Conservation (phyloP, 2,797 vertebrate species). For the Gymnothorax javanicus region DNA sequence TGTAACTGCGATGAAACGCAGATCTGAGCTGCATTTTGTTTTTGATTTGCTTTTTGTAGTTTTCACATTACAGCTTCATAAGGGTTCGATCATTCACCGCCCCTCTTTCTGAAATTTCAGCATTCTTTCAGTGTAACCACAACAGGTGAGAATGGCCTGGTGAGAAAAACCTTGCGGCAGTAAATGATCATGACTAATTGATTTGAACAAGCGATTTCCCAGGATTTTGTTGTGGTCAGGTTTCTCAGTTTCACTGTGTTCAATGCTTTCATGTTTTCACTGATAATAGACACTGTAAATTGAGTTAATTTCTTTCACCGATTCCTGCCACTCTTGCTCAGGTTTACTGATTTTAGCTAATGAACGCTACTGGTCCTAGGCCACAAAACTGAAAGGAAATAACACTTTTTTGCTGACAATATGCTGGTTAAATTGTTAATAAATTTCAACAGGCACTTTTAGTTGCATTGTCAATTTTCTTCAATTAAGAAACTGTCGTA, state of each 20-base stretch:
- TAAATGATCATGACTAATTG: not conserved
- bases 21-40: slow-evolving; percentile 29
- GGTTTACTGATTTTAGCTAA: slow-evolving; percentile 8
- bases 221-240: not conserved
- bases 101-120: no score
- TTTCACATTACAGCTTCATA: not conserved
- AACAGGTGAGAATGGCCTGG: not conserved
- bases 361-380: not conserved
- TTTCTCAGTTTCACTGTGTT: slow-evolving; percentile 4
- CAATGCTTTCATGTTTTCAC: not conserved
- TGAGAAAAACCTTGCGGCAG: not conserved
- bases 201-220: not conserved
- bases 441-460: not conserved
- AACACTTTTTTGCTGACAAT: not conserved
- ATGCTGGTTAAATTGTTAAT: not conserved
- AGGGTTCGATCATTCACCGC: no score
- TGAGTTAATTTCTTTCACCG: not conserved
- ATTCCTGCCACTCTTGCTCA: not conserved
- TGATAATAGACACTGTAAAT: not conserved
- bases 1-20: not conserved
- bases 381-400: not conserved
- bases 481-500: not conserved
- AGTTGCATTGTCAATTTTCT: not conserved
- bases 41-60: not conserved
- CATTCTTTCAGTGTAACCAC: not conserved